Conservation (phyloP, 1,140 invertebrate species). For the Caenorhabditis remanei region DNA sequence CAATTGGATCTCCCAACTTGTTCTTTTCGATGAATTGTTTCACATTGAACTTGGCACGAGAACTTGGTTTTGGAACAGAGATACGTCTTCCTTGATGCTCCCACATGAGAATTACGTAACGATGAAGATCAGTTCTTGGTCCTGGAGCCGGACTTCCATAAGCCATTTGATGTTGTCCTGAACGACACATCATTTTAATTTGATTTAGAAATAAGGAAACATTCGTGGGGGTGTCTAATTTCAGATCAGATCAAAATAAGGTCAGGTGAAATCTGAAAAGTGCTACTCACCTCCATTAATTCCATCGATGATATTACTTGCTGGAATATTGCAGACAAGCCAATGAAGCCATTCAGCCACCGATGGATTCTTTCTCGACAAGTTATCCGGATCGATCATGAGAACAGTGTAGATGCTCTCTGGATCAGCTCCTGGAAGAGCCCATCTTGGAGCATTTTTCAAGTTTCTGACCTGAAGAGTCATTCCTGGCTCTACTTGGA, state of each 20-base stretch:
- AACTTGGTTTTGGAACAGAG: conserved; percentile 72
- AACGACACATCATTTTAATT: not conserved
- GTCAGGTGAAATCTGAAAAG: conserved; percentile 18
- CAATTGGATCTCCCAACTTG: conserved; percentile 74
- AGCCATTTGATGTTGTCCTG: conserved; percentile 77
- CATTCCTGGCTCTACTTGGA: conserved; percentile 73
- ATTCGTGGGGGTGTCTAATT: not conserved
- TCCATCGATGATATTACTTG: conserved; percentile 75
- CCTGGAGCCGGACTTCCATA: conserved; percentile 75
- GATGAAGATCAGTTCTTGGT: conserved; percentile 76
- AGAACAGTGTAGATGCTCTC: conserved; percentile 75
- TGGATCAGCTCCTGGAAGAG: conserved; percentile 74
- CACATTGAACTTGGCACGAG: conserved; percentile 74
- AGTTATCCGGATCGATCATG: conserved; percentile 78
- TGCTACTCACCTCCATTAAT: conserved; percentile 71
- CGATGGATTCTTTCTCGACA: conserved; percentile 76
- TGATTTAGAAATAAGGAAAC: not conserved
- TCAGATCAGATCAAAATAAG: not conserved
- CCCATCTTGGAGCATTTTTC: conserved; percentile 77
- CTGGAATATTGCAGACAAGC: conserved; percentile 76
- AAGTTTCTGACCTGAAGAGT: conserved; percentile 73
- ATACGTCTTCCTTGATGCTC: conserved; percentile 75
- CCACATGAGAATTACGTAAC: conserved; percentile 76
- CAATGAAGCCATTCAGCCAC: conserved; percentile 78
- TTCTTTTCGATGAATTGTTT: conserved; percentile 78